Conservation (phyloP, 1,140 invertebrate genomes). For the Drosophila pseudoobscura region DNA sequence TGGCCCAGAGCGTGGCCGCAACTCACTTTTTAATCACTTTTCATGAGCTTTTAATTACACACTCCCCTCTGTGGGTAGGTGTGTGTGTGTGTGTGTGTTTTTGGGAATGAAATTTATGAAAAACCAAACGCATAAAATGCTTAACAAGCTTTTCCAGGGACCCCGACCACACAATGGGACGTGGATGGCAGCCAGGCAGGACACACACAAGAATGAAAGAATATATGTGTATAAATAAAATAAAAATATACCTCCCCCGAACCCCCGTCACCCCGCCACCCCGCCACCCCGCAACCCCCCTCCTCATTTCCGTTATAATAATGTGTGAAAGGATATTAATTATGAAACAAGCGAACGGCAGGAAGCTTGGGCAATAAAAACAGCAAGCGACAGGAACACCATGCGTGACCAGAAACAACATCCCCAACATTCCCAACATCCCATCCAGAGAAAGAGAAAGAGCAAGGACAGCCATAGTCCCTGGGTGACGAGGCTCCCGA, state of each 20-base stretch:
- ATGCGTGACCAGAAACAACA: constrained; percentile 77
- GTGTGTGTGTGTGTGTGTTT: constrained; percentile 40
- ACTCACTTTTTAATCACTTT: constrained; percentile 80
- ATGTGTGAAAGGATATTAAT: constrained; percentile 82
- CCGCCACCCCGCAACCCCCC: background rate
- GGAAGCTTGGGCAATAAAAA: constrained; percentile 75
- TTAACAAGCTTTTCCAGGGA: constrained; percentile 54
- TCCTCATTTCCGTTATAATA: constrained; percentile 74
- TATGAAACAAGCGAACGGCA: constrained; percentile 77
- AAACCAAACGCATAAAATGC: constrained; percentile 68
- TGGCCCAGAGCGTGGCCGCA: constrained; percentile 54
- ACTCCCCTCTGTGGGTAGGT: constrained; percentile 35
- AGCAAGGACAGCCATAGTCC: constrained; percentile 4
- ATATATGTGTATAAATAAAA: constrained; percentile 17
- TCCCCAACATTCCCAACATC: constrained; percentile 31
- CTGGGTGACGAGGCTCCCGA: too few species aligned
- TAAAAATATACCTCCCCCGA: constrained; percentile 16
- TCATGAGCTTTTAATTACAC: constrained; percentile 79
- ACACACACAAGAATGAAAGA: constrained; percentile 13
- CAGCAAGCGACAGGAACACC: constrained; percentile 73
- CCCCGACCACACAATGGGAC: constrained; percentile 12
- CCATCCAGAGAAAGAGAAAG: constrained; percentile 27
- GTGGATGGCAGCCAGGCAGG: background rate
- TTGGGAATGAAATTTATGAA: constrained; percentile 61
- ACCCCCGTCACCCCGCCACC: background rate